Evolutionary conservation across 2,888 invertebrate genomes (phyloP).

Genomic region (Autographa pulchrina): DNA sequence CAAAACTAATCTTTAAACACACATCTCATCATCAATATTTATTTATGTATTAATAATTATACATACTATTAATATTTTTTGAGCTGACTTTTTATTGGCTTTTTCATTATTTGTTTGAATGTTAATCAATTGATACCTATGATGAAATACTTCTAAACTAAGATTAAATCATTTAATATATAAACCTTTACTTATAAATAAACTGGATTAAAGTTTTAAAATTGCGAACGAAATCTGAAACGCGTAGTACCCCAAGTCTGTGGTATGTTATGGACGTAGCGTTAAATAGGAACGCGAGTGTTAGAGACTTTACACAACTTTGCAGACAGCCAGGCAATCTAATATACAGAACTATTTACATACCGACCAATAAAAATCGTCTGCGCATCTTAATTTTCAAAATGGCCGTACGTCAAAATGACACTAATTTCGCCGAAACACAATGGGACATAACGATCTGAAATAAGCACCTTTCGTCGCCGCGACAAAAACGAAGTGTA

Average conservation of each 20-base stretch:
- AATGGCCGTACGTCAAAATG: constrained; percentile 15
- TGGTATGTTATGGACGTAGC: background rate
- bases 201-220: background rate
- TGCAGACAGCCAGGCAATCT: background rate
- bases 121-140: too few species aligned
- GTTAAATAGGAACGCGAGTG: constrained; percentile 4
- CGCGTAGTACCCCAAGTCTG: background rate
- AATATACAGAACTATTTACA: constrained; percentile 7
- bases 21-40: too few species aligned
- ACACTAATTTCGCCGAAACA: constrained; percentile 29
- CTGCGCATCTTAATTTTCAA: constrained; percentile 29
- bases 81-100: too few species aligned
- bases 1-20: too few species aligned
- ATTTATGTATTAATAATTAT: too few species aligned
- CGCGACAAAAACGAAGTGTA: constrained; percentile 22
- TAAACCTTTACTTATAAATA: too few species aligned
- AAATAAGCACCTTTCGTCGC: constrained; percentile 26
- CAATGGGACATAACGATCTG: constrained; percentile 39
- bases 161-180: too few species aligned
- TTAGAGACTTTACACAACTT: constrained; percentile 1
- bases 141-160: too few species aligned
- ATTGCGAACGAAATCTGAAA: background rate
- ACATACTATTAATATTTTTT: too few species aligned
- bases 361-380: constrained; percentile 6
- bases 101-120: too few species aligned